Base-by-base conservation (phyloP, 92 coral and sea anemone genomes). In the Ricordea florida region DNA sequence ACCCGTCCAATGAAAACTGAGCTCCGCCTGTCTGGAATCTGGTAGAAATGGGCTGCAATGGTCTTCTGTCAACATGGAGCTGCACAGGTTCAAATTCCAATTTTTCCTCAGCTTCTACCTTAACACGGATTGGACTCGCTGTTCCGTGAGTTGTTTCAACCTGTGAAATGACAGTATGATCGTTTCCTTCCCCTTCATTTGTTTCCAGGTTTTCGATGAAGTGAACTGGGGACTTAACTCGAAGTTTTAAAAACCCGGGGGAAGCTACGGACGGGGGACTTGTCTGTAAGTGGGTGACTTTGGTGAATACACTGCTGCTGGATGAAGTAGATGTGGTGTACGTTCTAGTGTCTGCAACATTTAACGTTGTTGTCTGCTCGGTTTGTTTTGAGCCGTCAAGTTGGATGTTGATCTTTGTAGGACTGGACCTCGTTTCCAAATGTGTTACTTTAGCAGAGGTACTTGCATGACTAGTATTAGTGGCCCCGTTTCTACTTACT, bases 341-440 rank as follows among this genome's bases (percentile, higher is more conserved):
- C 33, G 64, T 55, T 55, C 55, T 70, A 70, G 49, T 70, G 77
- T 70, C 77, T 70, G 77, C 65, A 56, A 41, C 65, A 70, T 70
- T 70, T 70, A 70, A 70, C 77, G 77, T 37, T 16, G 65, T 51
- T 11, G 77, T 41, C 41, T 58, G 13, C 20, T 8, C 56, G 77
- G 66, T 53, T 70, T 57, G 36, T 6, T 53, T 43, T 55, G 77
- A 22, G 38, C 37, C 49, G 52, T 25, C 77, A 17, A 40, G 27
- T 3, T 27, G 42, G 66, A 53, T 41, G 42, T 40, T 55, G 15
- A 40, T 4, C 52, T 38, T 70, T n/a, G n/a, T n/a, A 6, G 65
- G 66, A 42, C 42, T 38, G 53, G 31, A 6, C 28, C 65, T 70
- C 52, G 77, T 27, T 27, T 53, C 77, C 77, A 70, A 43, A 55